A percentile compares a stretch with the other conserved stretches of the same genome.
phyloP scores from a whole-genome alignment of 92 coral and sea anemone species.

The Palythoa heliodiscus region DNA sequence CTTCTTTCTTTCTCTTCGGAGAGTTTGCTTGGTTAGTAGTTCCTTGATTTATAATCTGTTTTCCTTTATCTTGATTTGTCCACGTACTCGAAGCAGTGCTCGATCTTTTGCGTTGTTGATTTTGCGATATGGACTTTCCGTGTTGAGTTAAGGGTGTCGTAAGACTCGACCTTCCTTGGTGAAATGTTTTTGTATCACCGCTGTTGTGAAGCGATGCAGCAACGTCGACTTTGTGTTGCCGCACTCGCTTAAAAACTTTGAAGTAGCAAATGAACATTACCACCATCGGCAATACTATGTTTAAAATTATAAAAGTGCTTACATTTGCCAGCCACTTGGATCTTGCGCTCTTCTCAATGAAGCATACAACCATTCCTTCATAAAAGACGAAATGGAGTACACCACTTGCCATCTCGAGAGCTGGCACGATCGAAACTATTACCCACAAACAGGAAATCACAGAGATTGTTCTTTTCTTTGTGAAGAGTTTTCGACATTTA shows the following conservation, averaged over 20 bases:
- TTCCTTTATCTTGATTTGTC: conserved; percentile 2
- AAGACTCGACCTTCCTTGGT: neutral
- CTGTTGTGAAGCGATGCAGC: conserved; percentile 1
- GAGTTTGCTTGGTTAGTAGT: neutral
- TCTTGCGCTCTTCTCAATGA: neutral
- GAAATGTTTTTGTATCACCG: neutral
- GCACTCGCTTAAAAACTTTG: conserved; percentile 34
- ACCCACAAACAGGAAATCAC: conserved; percentile 24
- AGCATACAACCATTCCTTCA: conserved; percentile 22
- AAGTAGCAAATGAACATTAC: conserved; percentile 33
- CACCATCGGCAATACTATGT: conserved; percentile 26
- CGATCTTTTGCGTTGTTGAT: neutral
- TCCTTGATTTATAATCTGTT: conserved; percentile 1
- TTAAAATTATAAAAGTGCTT: conserved; percentile 11
- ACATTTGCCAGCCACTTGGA: conserved; percentile 22
- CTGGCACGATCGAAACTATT: conserved; percentile 5
- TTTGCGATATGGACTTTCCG: neutral
- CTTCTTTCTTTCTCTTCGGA: neutral
- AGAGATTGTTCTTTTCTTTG: conserved; percentile 27
- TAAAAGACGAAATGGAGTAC: conserved; percentile 22
- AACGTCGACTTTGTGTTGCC: conserved; percentile 28
- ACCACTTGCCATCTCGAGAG: conserved; percentile 29
- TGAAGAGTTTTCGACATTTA: conserved; percentile 22
- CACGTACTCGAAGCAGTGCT: conserved; percentile 8
- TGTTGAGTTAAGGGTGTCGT: neutral